Conservation (phyloP, 1,140 invertebrate genomes). For the Bombus affinis region DNA sequence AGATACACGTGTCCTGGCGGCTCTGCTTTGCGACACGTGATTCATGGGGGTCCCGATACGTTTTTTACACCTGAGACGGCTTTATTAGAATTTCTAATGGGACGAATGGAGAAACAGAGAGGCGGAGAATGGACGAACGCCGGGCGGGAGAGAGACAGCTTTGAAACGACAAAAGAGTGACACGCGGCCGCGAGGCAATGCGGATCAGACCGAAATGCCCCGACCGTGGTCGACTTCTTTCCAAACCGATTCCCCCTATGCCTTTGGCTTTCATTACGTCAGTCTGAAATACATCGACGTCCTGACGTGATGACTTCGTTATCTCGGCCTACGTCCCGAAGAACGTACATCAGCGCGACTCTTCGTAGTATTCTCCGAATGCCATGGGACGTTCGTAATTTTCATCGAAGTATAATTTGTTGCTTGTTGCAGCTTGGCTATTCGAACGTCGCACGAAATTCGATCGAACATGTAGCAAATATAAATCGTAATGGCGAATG, state of each 20-base stretch:
- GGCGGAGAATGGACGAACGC: too few species aligned
- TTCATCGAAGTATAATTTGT: too few species aligned
- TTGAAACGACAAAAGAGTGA: constrained; percentile 69
- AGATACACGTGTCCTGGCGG: constrained; percentile 78
- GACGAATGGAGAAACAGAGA: neutral
- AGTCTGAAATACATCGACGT: constrained; percentile 58
- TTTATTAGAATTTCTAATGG: constrained; percentile 82
- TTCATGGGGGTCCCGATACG: constrained; percentile 79
- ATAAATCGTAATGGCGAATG: too few species aligned
- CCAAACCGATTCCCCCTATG: constrained; percentile 17
- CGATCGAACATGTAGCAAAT: too few species aligned
- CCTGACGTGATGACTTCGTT: constrained; percentile 76
- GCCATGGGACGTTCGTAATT: neutral
- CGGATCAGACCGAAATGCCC: constrained; percentile 63
- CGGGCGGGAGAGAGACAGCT: neutral
- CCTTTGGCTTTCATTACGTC: constrained; percentile 59
- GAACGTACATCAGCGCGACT: neutral
- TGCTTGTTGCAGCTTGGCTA: too few species aligned
- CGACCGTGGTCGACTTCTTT: constrained; percentile 68
- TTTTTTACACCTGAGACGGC: constrained; percentile 79
- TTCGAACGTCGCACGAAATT: too few species aligned
- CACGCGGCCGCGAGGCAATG: constrained; percentile 68
- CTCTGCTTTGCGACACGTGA: constrained; percentile 78
- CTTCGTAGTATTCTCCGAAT: neutral
- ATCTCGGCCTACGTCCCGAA: neutral